Conservation (phyloP, 2,888 invertebrate genomes). For the Operophtera brumata region DNA sequence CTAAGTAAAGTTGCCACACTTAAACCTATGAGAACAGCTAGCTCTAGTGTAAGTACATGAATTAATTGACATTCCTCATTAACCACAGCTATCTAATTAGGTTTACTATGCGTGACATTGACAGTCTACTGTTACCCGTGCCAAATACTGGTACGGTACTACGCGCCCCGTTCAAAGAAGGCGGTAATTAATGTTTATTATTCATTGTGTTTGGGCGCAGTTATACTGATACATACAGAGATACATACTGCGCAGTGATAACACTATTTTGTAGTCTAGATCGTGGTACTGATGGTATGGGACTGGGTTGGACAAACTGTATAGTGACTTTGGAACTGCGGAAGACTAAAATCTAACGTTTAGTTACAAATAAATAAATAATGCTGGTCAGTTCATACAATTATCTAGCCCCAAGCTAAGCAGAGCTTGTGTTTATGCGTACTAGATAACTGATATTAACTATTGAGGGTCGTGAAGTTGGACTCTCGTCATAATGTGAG, state of each 20-base stretch:
- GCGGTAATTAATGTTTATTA: slow-evolving; percentile 66
- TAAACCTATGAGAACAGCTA: too few species aligned
- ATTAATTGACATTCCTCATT: slow-evolving; percentile 26
- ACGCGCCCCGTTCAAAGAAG: slow-evolving; percentile 53
- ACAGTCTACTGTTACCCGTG: slow-evolving; percentile 63
- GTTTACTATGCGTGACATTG: slow-evolving; percentile 50
- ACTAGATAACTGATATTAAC: too few species aligned
- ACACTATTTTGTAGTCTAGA: slow-evolving; percentile 11
- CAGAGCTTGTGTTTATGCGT: too few species aligned
- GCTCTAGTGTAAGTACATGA: neutral
- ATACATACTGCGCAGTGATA: slow-evolving; percentile 18
- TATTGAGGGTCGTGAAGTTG: too few species aligned
- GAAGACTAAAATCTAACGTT: too few species aligned
- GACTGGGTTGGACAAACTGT: neutral
- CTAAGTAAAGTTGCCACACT: too few species aligned
- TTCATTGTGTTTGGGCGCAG: slow-evolving; percentile 63
- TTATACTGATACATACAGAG: too few species aligned
- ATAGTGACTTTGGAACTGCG: too few species aligned
- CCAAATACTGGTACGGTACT: slow-evolving; percentile 50
- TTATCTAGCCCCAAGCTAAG: too few species aligned
- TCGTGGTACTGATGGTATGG: neutral
- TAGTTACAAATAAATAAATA: too few species aligned
- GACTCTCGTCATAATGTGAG: too few species aligned
- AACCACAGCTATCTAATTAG: slow-evolving; percentile 43
- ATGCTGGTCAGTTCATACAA: too few species aligned